Percentiles rank a stretch among this genome's conserved stretches.
Evolutionary conservation across 1,140 invertebrate genomes (phyloP).

Genomic region (Zophobas atratus): DNA sequence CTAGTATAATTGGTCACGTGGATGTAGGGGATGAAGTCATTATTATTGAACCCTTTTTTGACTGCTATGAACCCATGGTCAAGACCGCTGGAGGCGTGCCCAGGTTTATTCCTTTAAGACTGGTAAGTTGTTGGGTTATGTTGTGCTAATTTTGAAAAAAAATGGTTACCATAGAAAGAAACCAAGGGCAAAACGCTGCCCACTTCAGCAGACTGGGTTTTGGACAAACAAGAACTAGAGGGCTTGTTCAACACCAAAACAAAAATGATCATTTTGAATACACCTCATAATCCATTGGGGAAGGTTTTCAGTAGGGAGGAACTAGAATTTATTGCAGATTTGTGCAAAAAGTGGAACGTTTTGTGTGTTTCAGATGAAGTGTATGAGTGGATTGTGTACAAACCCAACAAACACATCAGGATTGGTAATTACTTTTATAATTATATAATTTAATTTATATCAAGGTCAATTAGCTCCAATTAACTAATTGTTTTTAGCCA

Average conservation of each 20-base stretch:
- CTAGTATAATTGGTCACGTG: constrained; percentile 85
- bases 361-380: constrained; percentile 97
- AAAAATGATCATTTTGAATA: constrained; percentile 96
- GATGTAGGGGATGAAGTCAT: constrained; percentile 93
- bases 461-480: constrained; percentile 5
- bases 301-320: constrained; percentile 88
- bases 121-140: constrained; percentile 2
- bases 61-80: constrained; percentile 98
- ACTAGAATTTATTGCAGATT: constrained; percentile 83
- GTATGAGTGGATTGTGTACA: constrained; percentile 97
- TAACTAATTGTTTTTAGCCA: constrained; percentile 74
- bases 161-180: neutral
- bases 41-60: constrained; percentile 98
- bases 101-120: constrained; percentile 74
- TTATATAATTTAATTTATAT: constrained; percentile 13
- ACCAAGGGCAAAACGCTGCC: neutral
- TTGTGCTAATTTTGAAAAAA: constrained; percentile 66
- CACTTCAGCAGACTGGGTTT: constrained; percentile 87
- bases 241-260: constrained; percentile 92
- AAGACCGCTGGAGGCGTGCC: constrained; percentile 88
- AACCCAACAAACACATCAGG: constrained; percentile 82
- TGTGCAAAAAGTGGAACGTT: constrained; percentile 95
- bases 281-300: constrained; percentile 95
- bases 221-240: constrained; percentile 88
- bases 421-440: constrained; percentile 59